A percentile compares a stretch with the other conserved stretches of the same genome.
phyloP scores from a whole-genome alignment of 1,140 invertebrate genomes.

The Drosophila neocordata region DNA sequence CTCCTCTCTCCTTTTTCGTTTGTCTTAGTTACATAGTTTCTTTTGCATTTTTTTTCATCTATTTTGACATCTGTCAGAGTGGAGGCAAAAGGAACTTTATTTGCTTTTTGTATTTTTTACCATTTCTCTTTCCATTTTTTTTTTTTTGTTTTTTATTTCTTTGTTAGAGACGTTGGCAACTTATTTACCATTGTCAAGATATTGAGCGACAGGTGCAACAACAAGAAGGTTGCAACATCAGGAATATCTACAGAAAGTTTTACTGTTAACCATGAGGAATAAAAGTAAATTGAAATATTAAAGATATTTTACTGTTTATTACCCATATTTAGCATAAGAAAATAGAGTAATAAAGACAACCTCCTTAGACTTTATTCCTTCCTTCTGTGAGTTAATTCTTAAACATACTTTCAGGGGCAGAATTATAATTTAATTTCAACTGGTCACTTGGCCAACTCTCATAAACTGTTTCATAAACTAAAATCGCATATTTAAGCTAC shows the following conservation, averaged over 20 bases:
- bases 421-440: background rate
- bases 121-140: background rate
- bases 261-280: background rate
- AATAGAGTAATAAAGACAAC: no score
- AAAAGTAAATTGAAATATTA: background rate
- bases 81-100: conserved; percentile 47
- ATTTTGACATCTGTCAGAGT: conserved; percentile 65
- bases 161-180: conserved; percentile 34
- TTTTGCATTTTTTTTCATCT: conserved; percentile 6
- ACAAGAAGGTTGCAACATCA: background rate
- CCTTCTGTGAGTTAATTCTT: background rate
- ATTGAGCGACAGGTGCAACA: conserved; percentile 37
- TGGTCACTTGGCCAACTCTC: background rate
- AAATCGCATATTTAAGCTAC: conserved; percentile 24
- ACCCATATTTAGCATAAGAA: no score
- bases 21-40: background rate
- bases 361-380: no score
- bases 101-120: conserved; percentile 10
- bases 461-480: conserved; percentile 3
- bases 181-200: conserved; percentile 53
- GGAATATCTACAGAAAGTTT: background rate
- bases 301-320: no score
- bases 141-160: conserved; percentile 15
- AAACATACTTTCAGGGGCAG: background rate
- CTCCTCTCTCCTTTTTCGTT: conserved; percentile 25